Evolutionary conservation across 2,113 vertebrate genomes (phyloP).

Genomic region (Aleadryas rufinucha): DNA sequence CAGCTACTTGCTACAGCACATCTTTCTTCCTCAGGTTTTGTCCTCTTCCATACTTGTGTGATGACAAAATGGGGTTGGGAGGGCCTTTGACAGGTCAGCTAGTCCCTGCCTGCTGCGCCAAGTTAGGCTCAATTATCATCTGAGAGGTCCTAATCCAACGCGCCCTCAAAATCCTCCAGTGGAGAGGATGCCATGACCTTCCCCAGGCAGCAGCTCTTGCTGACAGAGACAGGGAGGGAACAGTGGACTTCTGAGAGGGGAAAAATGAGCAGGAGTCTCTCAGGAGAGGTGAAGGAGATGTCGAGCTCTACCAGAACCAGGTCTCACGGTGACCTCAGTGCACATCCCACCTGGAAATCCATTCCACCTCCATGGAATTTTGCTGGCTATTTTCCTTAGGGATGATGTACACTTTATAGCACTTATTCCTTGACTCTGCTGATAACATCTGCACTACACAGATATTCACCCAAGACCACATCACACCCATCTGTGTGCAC

Average conservation of each 20-base stretch:
- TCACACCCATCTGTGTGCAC: neutral
- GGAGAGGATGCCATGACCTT: neutral
- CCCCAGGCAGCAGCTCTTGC: neutral
- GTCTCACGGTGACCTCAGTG: neutral
- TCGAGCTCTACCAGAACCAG: neutral
- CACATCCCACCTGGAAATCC: fast-evolving
- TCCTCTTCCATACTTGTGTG: neutral
- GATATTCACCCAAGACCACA: neutral
- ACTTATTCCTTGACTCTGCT: neutral
- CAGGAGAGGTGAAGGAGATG: neutral
- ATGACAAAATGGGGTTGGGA: neutral
- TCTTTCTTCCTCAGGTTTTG: neutral
- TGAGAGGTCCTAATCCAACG: neutral
- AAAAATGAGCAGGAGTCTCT: neutral
- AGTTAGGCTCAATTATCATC: neutral
- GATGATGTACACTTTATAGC: neutral
- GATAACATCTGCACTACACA: neutral
- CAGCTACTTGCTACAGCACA: neutral
- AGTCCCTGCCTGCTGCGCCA: neutral
- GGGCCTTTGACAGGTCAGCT: neutral
- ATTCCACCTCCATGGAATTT: neutral
- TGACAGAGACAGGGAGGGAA: neutral
- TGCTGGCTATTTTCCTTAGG: neutral
- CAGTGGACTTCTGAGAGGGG: neutral
- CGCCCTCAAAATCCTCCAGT: neutral